Base-by-base conservation (phyloP, 2,113 vertebrate genomes). In the Protomyctophum bolini region DNA sequence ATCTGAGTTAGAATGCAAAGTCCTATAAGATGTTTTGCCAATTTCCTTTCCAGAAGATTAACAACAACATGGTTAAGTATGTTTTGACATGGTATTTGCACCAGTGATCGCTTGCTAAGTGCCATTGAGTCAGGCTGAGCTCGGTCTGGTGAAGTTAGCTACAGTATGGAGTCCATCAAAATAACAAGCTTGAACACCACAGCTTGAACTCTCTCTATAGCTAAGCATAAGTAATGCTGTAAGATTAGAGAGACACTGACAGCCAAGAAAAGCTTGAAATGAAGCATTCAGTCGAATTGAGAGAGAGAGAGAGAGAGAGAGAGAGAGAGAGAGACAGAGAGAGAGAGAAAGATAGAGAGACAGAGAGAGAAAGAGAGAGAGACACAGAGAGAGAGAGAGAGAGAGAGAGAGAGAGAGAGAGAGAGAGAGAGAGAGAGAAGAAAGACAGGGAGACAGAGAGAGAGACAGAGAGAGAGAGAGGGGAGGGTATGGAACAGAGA, bases 131-230 rank as follows among this genome's bases (percentile, higher is more conserved):
- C 14, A 56, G 49, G 55, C 45, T 1, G 50, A 46, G 62, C 46
- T 8, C 46, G 41, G 59, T 45, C 11, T 46, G 56, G 46, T 47
- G 50, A 10, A 58, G 56, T 45, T 15, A 48, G 46, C 41, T 47
- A 14, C 41, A 6, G 29, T 62, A 29, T 7, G 21, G 14, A 14
- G 14, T 15, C 28, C 56, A 28, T 10, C 68, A 72, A 67, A 58
- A 46, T 46, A 63, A 70, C 58, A 47, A 8, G 29, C 4, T 14
- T 54, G 50, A 61, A 60, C 41, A 10, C 57, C 41, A 12, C 48
- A 56, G 57, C 70, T 66, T 57, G 61, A 77, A 72, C 64, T 70
- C 46, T 14, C 5, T 71, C 7, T 72, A n/a, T 59, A 11, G 52
- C 52, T 51, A 45, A 50, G 61, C 7, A 51, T 63, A 52, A 70